These are phyloP conservation scores for Leucania comma DNA, from an alignment of 2,888 invertebrate genomes.

Conservation along the genomic window DNA sequence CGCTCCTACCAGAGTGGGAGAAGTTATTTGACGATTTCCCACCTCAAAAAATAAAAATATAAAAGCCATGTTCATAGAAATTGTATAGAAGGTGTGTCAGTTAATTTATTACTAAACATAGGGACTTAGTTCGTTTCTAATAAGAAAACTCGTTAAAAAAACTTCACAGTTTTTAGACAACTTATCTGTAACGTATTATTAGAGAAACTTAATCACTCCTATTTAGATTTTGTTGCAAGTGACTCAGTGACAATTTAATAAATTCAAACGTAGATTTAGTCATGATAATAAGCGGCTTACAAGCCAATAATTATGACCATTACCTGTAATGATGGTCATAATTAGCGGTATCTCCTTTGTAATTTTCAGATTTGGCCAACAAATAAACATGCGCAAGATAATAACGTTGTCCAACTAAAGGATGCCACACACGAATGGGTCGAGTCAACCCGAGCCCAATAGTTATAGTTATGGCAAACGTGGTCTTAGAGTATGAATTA, in stretches of 20 bases:
- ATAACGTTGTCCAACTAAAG: constrained; percentile 63
- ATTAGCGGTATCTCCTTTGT: constrained; percentile 55
- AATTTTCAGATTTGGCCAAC: constrained; percentile 54
- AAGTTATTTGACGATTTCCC: too few relatives aligned
- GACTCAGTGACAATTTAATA: constrained; percentile 19
- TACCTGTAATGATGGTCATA: constrained; percentile 38
- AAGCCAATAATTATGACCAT: constrained; percentile 40
- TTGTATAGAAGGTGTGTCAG: constrained; percentile 6
- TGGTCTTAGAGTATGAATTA: constrained; percentile 39
- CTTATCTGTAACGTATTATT: background rate
- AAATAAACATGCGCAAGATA: constrained; percentile 61
- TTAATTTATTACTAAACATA: constrained; percentile 13
- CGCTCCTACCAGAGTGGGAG: too few relatives aligned
- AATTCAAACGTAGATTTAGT: constrained; percentile 25
- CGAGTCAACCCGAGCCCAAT: constrained; percentile 53
- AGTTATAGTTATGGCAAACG: constrained; percentile 59
- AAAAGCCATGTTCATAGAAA: constrained; percentile 4
- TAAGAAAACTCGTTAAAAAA: background rate
- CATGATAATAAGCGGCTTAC: constrained; percentile 23
- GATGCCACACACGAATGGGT: constrained; percentile 77
- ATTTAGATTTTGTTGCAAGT: background rate
- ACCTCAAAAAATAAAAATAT: too few relatives aligned
- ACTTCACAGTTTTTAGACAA: background rate
- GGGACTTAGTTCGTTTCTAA: background rate
- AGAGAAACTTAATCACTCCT: constrained; percentile 4